phyloP scores from a whole-genome alignment of 1,140 invertebrate genomes.

The Aphis gossypii region DNA sequence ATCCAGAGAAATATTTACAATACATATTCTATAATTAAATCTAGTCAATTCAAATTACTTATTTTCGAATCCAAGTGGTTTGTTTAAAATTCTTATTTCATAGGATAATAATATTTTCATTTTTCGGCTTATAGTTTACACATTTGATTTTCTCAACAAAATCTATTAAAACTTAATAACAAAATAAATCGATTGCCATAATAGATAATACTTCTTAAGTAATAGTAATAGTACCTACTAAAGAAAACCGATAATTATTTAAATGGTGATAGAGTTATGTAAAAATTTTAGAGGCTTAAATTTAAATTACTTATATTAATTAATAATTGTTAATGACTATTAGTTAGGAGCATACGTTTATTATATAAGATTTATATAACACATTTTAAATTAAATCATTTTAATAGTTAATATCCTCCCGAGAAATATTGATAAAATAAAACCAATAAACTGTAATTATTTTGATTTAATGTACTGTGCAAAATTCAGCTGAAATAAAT shows the following conservation, averaged over 20 bases:
- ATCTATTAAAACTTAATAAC: no score
- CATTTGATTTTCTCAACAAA: not conserved
- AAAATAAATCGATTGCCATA: not conserved
- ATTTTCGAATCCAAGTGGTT: not conserved
- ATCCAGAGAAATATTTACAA: not conserved
- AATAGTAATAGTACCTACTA: not conserved
- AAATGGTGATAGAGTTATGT: not conserved
- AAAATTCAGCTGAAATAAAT: no score
- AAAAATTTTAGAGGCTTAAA: not conserved
- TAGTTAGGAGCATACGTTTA: no score
- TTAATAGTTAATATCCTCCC: not conserved
- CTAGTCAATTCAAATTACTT: not conserved
- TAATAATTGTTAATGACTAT: no score
- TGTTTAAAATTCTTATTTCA: not conserved
- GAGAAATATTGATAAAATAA: not conserved
- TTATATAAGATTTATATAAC: no score
- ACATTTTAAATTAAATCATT: not conserved
- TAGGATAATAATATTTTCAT: not conserved
- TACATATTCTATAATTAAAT: not conserved
- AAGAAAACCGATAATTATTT: not conserved
- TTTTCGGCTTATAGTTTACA: not conserved
- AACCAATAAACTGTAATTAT: not conserved
- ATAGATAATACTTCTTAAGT: not conserved
- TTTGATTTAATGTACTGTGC: no score
- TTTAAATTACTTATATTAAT: no score